phyloP scores from a whole-genome alignment of 2,113 vertebrate species.

The Triplophysa siluroides region DNA sequence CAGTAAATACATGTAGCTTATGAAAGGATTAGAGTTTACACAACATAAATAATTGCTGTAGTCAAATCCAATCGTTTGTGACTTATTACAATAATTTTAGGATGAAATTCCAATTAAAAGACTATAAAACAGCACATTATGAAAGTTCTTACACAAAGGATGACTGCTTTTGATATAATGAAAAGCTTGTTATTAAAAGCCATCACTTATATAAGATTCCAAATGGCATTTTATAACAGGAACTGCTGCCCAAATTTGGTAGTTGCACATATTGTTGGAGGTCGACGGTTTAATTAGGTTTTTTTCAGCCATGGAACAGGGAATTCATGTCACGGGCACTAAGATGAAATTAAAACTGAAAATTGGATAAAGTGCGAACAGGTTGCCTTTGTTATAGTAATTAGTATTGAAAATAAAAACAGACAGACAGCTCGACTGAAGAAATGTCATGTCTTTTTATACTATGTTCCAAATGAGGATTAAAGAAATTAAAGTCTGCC shows the following conservation, averaged over 20 bases:
- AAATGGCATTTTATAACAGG: conserved; percentile 30
- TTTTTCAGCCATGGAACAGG: conserved; percentile 45
- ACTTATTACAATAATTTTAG: neutral
- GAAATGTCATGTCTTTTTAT: conserved; percentile 59
- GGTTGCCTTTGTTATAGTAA: conserved; percentile 61
- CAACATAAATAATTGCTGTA: neutral
- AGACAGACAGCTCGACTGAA: conserved; percentile 45
- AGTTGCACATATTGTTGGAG: conserved; percentile 47
- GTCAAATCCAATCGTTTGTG: neutral
- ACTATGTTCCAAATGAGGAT: conserved; percentile 68
- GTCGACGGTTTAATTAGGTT: conserved; percentile 51
- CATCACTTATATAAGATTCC: conserved; percentile 45
- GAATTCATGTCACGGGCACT: conserved; percentile 46
- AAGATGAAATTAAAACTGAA: conserved; percentile 56
- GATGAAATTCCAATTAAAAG: conserved; percentile 3
- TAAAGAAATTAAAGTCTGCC: conserved; percentile 64
- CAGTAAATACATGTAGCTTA: neutral
- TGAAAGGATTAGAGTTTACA: neutral
- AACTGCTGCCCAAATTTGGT: conserved; percentile 38
- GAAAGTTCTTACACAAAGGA: conserved; percentile 22
- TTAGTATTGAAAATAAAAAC: conserved; percentile 61
- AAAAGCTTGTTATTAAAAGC: conserved; percentile 51
- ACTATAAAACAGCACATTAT: conserved; percentile 18
- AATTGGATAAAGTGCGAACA: conserved; percentile 58
- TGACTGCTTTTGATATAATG: conserved; percentile 37